Percentiles rank a stretch among this genome's conserved stretches.
These are phyloP conservation scores for Lochmaea crataegi DNA, from an alignment of 2,888 invertebrate species.

Conservation along the genomic window DNA sequence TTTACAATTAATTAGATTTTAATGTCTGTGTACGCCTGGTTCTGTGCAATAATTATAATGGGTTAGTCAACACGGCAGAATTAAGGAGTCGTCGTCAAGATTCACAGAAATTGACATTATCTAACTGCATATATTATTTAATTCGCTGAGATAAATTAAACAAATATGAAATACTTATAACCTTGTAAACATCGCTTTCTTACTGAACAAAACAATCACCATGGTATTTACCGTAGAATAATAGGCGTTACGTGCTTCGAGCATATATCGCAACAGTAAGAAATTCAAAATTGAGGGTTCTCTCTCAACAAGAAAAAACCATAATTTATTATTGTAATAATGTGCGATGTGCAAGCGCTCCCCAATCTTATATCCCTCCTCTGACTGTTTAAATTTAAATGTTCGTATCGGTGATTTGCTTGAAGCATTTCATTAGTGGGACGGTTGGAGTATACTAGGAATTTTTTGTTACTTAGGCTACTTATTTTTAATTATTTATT, in stretches of 20 bases:
- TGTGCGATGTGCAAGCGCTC: constrained; percentile 15
- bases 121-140: not conserved
- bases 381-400: constrained; percentile 16
- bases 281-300: constrained; percentile 23
- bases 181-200: constrained; percentile 30
- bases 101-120: not conserved
- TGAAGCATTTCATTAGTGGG: constrained; percentile 18
- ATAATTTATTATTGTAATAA: constrained; percentile 2
- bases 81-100: not conserved
- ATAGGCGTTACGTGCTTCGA: constrained; percentile 24
- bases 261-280: constrained; percentile 20
- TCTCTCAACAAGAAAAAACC: constrained; percentile 4
- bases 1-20: not conserved
- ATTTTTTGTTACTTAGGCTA: constrained; percentile 1
- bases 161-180: constrained; percentile 11
- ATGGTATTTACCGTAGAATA: constrained; percentile 24
- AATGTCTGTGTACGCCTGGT: not conserved
- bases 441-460: not conserved
- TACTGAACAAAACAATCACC: constrained; percentile 21
- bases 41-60: not conserved
- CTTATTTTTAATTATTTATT: not conserved
- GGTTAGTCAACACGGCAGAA: not conserved
- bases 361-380: constrained; percentile 17
- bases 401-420: constrained; percentile 25
- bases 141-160: constrained; percentile 7